Evolutionary conservation across 2,113 vertebrate genomes (phyloP).

Genomic region (Antigone vipio): DNA sequence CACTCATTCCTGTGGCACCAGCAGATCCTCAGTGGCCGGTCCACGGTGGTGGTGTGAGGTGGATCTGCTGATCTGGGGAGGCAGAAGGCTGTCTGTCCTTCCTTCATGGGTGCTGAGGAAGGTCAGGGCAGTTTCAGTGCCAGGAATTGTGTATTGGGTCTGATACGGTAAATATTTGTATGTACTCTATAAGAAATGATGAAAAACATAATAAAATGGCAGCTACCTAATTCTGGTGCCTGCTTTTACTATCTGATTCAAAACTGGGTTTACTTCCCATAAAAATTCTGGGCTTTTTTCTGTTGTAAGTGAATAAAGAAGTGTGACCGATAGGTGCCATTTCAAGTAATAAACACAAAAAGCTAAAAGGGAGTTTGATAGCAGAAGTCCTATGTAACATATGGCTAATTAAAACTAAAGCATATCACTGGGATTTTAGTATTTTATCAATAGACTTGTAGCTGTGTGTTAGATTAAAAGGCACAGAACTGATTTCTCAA

Average conservation of each 20-base stretch:
- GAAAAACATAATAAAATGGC: not conserved
- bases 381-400: not conserved
- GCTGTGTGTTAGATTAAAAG: not conserved
- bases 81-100: not conserved
- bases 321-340: not conserved
- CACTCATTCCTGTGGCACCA: not conserved
- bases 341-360: not conserved
- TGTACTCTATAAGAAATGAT: not conserved
- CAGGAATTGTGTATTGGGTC: not conserved
- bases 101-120: not conserved
- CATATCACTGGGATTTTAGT: not conserved
- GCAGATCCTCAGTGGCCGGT: not conserved
- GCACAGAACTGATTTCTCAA: not conserved
- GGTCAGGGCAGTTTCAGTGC: not conserved
- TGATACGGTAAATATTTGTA: not conserved
- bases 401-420: not conserved
- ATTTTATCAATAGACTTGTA: not conserved
- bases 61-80: not conserved
- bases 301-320: not conserved
- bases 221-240: not conserved
- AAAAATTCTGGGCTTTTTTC: not conserved
- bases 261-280: not conserved
- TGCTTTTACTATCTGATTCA: not conserved
- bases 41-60: not conserved
- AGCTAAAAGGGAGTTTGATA: not conserved